These are phyloP conservation scores for Halichoeres trimaculatus DNA, from an alignment of 2,113 vertebrate genomes.

Conservation along the genomic window DNA sequence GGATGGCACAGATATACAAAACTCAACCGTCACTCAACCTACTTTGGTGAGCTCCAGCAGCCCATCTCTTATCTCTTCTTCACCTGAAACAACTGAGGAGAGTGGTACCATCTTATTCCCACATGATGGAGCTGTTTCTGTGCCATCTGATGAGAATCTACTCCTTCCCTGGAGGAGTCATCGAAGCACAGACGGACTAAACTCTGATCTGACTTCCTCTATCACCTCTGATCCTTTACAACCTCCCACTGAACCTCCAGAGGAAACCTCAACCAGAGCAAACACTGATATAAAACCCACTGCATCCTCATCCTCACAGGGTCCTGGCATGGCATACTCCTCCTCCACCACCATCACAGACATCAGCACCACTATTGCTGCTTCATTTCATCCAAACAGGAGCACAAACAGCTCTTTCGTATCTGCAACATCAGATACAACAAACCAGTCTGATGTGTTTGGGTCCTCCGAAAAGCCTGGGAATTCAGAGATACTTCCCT, in stretches of 20 bases:
- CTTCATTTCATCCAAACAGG: constrained; percentile 27
- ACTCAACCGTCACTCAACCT: not conserved
- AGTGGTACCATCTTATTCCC: not conserved
- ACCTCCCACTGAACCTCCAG: not conserved
- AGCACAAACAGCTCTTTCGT: constrained; percentile 10
- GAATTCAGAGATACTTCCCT: not conserved
- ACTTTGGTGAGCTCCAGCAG: not conserved
- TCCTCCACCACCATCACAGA: constrained; percentile 31
- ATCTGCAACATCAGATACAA: not conserved
- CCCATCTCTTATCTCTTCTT: constrained; percentile 1
- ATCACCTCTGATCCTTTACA: constrained; percentile 39
- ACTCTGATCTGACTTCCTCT: constrained; percentile 17
- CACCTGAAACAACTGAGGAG: constrained; percentile 16
- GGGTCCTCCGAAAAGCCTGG: not conserved
- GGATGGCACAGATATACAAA: constrained; percentile 1
- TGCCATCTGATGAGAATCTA: constrained; percentile 1
- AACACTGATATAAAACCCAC: constrained; percentile 16
- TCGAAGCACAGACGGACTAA: constrained; percentile 31
- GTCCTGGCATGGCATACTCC: not conserved
- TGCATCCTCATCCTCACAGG: constrained; percentile 10
- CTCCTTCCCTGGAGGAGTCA: constrained; percentile 42
- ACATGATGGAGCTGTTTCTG: constrained; percentile 3
- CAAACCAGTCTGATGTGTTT: not conserved
- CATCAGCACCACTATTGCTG: not conserved
- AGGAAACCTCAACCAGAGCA: constrained; percentile 9